Evolutionary conservation across 2,113 vertebrate genomes (phyloP), one percentile per base, ranked within the genome.

Genomic region (Zosterops hypoxanthus): DNA sequence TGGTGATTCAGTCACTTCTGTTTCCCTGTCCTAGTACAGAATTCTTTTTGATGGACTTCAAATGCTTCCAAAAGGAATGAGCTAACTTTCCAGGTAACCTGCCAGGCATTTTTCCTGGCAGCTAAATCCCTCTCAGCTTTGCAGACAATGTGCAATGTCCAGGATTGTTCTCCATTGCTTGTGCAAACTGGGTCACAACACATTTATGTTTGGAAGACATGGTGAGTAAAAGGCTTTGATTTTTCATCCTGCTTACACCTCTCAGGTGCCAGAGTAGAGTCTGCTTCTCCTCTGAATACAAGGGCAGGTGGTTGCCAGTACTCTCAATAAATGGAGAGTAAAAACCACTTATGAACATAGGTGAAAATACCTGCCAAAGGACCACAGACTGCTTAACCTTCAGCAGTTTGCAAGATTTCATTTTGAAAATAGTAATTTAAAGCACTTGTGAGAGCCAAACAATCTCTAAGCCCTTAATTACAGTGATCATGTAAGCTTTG

Each of bases 31-130:
- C 25, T 44, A 52, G 61, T 14, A 72, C 66, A 68, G 61, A 91
- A 72, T 41, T 79, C 81, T 84, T 87, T 91, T 41, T 76, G 53
- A 84, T 72, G 46, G 70, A 72, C 25, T 64, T 76, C 69, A 78
- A 90, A 64, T 31, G 33, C 24, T 87, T 82, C 81, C 69, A 86
- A 72, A 95, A 69, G 4, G 73, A 85, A 91, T 39, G 63, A 87
- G 53, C 41, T 72, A 94, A 91, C 79, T 82, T 89, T 92, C 82
- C 89, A 91, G 80, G 44, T 19, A 79, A 78, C 57, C 56, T 71
- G 81, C 80, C 92, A 93, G 80, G 31, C 82, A 36, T 70, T 90
- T 86, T 86, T 80, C 42, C 64, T 88, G 88, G 68, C 71, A 93
- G 76, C 41, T 79, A 80, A 84, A 69, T 49, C 57, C 28, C 53